Evolutionary conservation across 1,140 invertebrate species (phyloP), one percentile per base, ranked within the genome.

Genomic region (Eurosta solidaginis): DNA sequence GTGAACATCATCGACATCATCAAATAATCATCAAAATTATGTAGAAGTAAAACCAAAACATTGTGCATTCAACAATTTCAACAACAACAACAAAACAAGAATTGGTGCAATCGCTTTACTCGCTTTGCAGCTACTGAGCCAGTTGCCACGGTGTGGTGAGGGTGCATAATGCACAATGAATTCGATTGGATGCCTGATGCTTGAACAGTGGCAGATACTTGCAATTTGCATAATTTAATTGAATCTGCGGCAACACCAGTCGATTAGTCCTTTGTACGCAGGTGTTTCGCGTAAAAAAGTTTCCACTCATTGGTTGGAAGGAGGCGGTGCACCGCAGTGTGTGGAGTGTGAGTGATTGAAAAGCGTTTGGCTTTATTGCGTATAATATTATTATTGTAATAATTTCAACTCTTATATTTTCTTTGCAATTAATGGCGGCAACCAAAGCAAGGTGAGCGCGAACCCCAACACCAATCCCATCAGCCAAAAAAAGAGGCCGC

Each of bases 151-250:
- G 29, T 73, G 49, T 14, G 47, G 47, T 52, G 74, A 29, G 50
- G 27, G 47, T 76, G 47, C 47, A 52, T 54, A 25, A 12, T 54
- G 27, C n/a, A 27, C 29, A 20, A 36, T 22, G 74, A 40, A 52
- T 52, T 76, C 12, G 47, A 52, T 76, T 76, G 74, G 47, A 52
- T 27, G 74, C 50, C n/a, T 50, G n/a, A 27, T 9, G 45, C 4
- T 3, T 79, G 82, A 78, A 78, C 82, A 79, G 83, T 40, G 33
- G 59, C 33, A 40, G 33, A 40, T n/a, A 42, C 20, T 42, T 68
- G 6, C 33, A 68, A 68, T 85, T 85, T 85, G 82, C 84, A 85
- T 85, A 85, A 85, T 84, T 85, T 85, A 85, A 85, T 85, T 85
- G 84, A 85, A 85, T 85, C 83, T 82, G 83, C 83, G 79, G 83